phyloP scores from a whole-genome alignment of 2,888 invertebrate species.

The Pandemis heparana region DNA sequence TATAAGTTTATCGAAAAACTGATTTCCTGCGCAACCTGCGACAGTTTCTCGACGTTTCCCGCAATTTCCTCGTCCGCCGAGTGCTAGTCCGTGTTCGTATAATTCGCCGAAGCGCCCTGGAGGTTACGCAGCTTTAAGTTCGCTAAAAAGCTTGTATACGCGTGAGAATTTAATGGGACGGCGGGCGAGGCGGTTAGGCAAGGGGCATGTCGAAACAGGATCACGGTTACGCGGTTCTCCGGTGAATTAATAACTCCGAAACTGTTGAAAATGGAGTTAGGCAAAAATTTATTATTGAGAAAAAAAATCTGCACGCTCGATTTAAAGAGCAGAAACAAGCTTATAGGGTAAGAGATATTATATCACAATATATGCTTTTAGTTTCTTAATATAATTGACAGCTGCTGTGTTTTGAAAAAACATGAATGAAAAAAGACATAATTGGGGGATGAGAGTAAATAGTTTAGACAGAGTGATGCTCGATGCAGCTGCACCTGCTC shows the following conservation, averaged over 20 bases:
- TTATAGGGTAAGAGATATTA: too few species aligned
- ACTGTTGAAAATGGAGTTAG: not conserved
- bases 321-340: too few species aligned
- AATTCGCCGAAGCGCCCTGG: not conserved
- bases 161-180: conserved; percentile 8
- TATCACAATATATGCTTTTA: too few species aligned
- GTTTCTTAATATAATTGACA: too few species aligned
- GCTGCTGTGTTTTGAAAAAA: too few species aligned
- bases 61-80: not conserved
- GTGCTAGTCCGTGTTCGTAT: conserved; percentile 5
- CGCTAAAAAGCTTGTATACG: not conserved
- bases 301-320: too few species aligned
- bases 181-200: not conserved
- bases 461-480: too few species aligned
- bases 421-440: too few species aligned
- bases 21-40: not conserved
- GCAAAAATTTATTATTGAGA: too few species aligned
- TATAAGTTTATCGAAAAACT: not conserved
- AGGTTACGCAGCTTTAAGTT: not conserved
- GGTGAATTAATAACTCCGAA: not conserved
- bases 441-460: too few species aligned
- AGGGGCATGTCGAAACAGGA: not conserved
- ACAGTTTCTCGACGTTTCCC: not conserved
- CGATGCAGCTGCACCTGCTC: too few species aligned
- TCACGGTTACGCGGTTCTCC: not conserved